phyloP scores from a whole-genome alignment of 2,797 vertebrate genomes.

The Centropyge bicolor region DNA sequence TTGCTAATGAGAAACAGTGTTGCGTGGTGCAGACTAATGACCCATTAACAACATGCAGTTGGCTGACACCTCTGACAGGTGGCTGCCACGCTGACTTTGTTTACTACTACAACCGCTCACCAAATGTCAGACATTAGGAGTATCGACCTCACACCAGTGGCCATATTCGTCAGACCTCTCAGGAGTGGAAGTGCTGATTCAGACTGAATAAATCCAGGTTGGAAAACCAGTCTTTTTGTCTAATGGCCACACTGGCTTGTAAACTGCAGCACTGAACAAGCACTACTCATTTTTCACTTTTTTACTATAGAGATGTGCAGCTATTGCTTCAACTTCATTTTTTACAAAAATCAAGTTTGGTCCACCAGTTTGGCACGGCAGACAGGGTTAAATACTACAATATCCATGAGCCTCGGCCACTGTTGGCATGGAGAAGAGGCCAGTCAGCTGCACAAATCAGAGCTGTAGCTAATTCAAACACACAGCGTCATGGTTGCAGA shows the following conservation, averaged over 20 bases:
- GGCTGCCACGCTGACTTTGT: slow-evolving; percentile 69
- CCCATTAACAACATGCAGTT: slow-evolving; percentile 61
- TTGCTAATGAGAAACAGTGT: slow-evolving; percentile 57
- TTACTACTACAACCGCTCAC: slow-evolving; percentile 54
- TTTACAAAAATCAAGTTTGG: background rate
- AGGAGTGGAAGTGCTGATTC: slow-evolving; percentile 12
- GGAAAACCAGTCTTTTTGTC: background rate
- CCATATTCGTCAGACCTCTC: slow-evolving; percentile 30
- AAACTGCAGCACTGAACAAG: background rate
- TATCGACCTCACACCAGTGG: slow-evolving; percentile 35
- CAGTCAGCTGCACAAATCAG: background rate
- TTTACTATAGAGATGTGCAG: background rate
- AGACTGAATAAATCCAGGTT: background rate
- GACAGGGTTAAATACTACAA: background rate
- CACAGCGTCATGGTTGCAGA: background rate
- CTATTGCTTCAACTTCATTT: background rate
- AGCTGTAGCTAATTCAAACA: background rate
- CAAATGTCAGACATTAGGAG: slow-evolving; percentile 62
- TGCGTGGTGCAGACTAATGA: slow-evolving; percentile 54
- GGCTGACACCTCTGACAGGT: slow-evolving; percentile 66
- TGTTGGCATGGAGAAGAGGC: background rate
- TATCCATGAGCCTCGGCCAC: background rate
- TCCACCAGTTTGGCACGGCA: background rate
- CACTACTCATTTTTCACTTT: background rate
- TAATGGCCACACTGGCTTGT: background rate